Percentiles rank a stretch among this genome's conserved stretches.
These are phyloP conservation scores for Prionailurus viverrinus DNA, from an alignment of 2,113 vertebrate genomes.

Conservation along the genomic window DNA sequence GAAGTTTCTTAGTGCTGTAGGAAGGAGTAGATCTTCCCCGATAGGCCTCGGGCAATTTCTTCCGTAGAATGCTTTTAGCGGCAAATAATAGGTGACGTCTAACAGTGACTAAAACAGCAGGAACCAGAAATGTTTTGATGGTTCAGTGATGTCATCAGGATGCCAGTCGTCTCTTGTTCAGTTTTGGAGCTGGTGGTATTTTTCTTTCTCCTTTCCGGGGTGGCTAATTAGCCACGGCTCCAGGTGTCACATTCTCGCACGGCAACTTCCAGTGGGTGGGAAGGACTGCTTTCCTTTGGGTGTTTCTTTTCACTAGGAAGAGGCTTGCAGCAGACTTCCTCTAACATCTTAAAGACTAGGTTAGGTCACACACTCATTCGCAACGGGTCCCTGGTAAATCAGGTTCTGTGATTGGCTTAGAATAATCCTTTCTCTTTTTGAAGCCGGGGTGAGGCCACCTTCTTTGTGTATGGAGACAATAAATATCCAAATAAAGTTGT, in stretches of 20 bases:
- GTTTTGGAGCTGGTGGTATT: too few relatives aligned
- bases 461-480: too few relatives aligned
- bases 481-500: too few relatives aligned
- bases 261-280: neutral
- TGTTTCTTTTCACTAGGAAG: neutral
- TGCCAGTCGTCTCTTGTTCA: too few relatives aligned
- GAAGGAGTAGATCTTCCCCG: neutral
- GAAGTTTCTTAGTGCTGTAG: neutral
- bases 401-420: too few relatives aligned
- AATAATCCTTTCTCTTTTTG: too few relatives aligned
- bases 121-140: too few relatives aligned
- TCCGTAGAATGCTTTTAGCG: neutral
- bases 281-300: neutral
- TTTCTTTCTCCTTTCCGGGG: too few relatives aligned
- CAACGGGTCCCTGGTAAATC: too few relatives aligned
- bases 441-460: too few relatives aligned
- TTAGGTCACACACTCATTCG: neutral
- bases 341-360: neutral
- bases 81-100: neutral
- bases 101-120: neutral
- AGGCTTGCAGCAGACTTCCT: too few relatives aligned
- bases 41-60: neutral
- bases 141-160: too few relatives aligned
- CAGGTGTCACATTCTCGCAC: neutral
- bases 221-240: neutral